Evolutionary conservation across 2,113 vertebrate species (phyloP), one percentile per base, ranked within the genome.

Genomic region (Saccopteryx bilineata): DNA sequence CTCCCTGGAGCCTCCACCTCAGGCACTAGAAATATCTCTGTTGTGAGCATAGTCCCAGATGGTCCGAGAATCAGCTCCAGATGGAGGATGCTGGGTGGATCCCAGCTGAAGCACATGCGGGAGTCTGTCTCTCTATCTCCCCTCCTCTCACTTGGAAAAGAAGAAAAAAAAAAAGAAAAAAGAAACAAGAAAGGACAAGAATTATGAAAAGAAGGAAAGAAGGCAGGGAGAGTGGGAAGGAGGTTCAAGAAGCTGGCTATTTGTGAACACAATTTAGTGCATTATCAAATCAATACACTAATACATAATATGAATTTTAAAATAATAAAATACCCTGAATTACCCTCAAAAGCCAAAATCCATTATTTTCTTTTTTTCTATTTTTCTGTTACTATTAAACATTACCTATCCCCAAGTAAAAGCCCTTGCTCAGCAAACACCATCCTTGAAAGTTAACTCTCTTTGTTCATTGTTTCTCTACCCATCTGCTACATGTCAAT

Each of bases 401-500:
- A 75, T 76, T 76, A 71, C 19, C 93, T 58, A 89, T 23, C 2
- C 52, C 31, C 8, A 26, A 63, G 79, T 68, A 84, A 78, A 96
- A 94, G 10, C 4, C 31, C 75, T 69, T 90, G 39, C 78, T 88
- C 61, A 83, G 93, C 93, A 92, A 75, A 94, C 9, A 23, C 5
- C 31, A n/a, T 28, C 56, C 61, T 84, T 71, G 39, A 68, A 87
- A 80, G 66, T 69, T 90, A 82, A 39, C 24, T 71, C 39, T 68
- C 48, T 3, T n/a, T 52, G 48, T 26, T 87, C 39, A 31, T 0
- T 61, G 17, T 72, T 95, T 79, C 31, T 80, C 76, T 84, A 9
- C 7, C 85, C 84, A 60, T 85, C 87, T 97, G 83, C 39, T 92
- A 28, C 48, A 71, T 31, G 81, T 93, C 85, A 88, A 6, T 50